phyloP scores from a whole-genome alignment of 2,888 invertebrate species.

The Thelaira solivaga region DNA sequence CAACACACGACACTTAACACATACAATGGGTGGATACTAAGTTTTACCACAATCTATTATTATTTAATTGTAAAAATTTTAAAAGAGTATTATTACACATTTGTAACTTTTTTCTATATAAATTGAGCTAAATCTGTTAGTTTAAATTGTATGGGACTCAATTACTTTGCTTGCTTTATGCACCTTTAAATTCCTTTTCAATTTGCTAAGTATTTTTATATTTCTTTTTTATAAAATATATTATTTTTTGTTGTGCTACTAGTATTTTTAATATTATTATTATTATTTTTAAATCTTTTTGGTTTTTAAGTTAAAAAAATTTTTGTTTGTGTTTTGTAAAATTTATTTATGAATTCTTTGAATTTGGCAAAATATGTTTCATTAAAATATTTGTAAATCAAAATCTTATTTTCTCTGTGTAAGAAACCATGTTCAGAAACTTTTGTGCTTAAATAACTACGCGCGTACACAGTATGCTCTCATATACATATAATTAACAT shows the following conservation, averaged over 20 bases:
- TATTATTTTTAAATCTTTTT: too few relatives aligned
- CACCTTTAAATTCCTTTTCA: neutral
- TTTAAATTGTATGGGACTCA: conserved; percentile 19
- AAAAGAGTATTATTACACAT: conserved; percentile 32
- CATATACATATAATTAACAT: conserved; percentile 34
- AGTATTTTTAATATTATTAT: too few relatives aligned
- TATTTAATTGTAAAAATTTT: neutral
- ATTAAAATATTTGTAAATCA: neutral
- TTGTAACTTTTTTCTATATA: neutral
- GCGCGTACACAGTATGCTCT: neutral
- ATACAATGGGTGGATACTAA: neutral
- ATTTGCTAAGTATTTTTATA: conserved; percentile 16
- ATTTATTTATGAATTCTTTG: neutral
- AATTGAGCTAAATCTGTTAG: conserved; percentile 30
- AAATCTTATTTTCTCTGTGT: neutral
- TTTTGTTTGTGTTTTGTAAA: too few relatives aligned
- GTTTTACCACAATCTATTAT: conserved; percentile 6
- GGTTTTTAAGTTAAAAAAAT: neutral
- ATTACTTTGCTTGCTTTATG: neutral
- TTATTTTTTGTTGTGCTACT: neutral
- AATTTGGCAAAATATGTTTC: conserved; percentile 7
- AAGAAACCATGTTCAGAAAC: conserved; percentile 33
- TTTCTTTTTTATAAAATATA: neutral
- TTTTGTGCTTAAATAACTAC: conserved; percentile 28
- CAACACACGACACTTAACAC: conserved; percentile 37